Evolutionary conservation across 2,888 invertebrate species (phyloP).

Genomic region (Pheosia tremula): DNA sequence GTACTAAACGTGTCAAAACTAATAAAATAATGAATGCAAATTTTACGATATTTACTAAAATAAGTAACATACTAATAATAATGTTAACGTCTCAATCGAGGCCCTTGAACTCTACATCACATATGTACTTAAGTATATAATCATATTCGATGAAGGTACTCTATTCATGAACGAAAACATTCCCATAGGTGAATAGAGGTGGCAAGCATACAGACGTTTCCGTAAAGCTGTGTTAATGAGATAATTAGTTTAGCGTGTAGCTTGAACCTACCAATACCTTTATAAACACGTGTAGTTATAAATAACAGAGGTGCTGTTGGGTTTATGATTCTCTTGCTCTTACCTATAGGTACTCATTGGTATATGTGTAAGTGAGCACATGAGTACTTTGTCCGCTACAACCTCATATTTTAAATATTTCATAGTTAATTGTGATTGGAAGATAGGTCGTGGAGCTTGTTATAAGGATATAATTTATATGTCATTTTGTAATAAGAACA

Average conservation of each 20-base stretch:
- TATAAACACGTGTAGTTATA: neutral
- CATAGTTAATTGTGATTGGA: too few relatives aligned
- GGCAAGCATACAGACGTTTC: conserved; percentile 33
- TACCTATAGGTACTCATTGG: neutral
- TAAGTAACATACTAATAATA: neutral
- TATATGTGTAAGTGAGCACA: neutral
- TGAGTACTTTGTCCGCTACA: too few relatives aligned
- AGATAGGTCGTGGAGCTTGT: too few relatives aligned
- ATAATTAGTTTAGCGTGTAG: conserved; percentile 34
- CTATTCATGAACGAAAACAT: neutral
- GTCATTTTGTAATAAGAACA: too few relatives aligned
- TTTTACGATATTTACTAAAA: too few relatives aligned
- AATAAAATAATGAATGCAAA: too few relatives aligned
- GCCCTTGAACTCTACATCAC: neutral
- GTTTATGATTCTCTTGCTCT: neutral
- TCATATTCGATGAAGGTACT: neutral
- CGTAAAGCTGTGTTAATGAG: conserved; percentile 37
- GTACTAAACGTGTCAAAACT: too few relatives aligned
- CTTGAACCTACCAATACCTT: conserved; percentile 10
- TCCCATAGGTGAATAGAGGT: conserved; percentile 6
- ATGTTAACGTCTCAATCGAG: neutral
- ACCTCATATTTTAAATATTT: too few relatives aligned
- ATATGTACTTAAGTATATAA: too few relatives aligned
- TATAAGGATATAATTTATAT: too few relatives aligned
- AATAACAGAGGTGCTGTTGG: neutral